These are phyloP conservation scores for Cygnus atratus DNA, from an alignment of 2,113 vertebrate genomes.

Conservation along the genomic window DNA sequence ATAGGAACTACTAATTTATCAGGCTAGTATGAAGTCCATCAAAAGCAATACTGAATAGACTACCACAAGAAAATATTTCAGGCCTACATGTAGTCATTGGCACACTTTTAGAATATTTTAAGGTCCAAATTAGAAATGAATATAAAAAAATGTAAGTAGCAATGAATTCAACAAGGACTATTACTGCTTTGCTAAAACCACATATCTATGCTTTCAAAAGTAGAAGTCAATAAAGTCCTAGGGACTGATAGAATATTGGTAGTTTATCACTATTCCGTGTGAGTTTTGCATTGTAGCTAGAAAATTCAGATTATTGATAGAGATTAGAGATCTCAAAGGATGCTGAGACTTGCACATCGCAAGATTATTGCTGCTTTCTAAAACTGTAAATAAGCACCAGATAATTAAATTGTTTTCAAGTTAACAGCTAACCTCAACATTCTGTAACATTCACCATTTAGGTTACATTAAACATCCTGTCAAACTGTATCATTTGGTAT, in stretches of 20 bases:
- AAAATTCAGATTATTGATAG: neutral
- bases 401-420: neutral
- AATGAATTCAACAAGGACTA: neutral
- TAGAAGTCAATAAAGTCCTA: neutral
- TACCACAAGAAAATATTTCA: neutral
- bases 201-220: neutral
- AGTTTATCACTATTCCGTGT: neutral
- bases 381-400: conserved; percentile 15
- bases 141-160: neutral
- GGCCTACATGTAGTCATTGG: neutral
- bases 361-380: neutral
- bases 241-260: neutral
- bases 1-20: neutral
- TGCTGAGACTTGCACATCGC: neutral
- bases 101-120: neutral
- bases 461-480: neutral
- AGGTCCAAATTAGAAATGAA: neutral
- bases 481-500: neutral
- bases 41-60: neutral
- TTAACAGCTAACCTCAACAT: neutral
- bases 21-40: neutral
- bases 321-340: neutral
- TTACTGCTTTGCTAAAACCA: neutral
- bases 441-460: neutral
- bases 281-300: neutral